Conservation (phyloP, 2,113 vertebrate genomes). For the Ammodytes dubius region DNA sequence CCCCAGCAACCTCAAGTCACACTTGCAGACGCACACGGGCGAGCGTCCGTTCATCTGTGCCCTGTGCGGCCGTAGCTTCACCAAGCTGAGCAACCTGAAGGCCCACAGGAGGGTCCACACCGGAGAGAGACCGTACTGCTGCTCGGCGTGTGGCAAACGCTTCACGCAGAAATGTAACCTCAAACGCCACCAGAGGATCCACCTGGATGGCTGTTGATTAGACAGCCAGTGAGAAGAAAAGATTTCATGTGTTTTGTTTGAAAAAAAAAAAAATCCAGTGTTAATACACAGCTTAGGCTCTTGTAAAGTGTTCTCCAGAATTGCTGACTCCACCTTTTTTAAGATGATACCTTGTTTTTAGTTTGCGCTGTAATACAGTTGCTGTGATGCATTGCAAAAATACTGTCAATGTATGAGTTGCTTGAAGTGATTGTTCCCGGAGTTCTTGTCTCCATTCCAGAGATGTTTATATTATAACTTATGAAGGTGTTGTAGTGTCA, state of each 20-base stretch:
- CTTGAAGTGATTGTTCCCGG: constrained; percentile 28
- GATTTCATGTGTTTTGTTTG: constrained; percentile 14
- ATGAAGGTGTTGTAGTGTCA: constrained; percentile 17
- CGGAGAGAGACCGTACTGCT: constrained; percentile 85
- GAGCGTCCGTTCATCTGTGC: constrained; percentile 86
- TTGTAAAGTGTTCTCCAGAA: too few relatives aligned
- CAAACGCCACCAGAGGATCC: constrained; percentile 86
- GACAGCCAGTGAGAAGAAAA: not conserved
- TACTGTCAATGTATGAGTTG: constrained; percentile 14
- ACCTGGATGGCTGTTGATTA: constrained; percentile 67
- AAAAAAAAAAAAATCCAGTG: not conserved
- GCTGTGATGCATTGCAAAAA: constrained; percentile 2
- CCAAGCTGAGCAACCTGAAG: constrained; percentile 86
- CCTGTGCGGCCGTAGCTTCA: constrained; percentile 86
- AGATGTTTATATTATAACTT: not conserved
- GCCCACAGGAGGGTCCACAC: constrained; percentile 86
- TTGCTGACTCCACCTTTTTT: too few relatives aligned
- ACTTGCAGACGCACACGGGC: constrained; percentile 81
- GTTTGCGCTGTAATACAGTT: not conserved
- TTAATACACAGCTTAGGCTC: not conserved
- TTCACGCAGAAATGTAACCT: constrained; percentile 87
- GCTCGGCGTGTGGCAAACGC: constrained; percentile 85
- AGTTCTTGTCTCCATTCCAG: constrained; percentile 46
- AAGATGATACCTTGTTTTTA: not conserved
- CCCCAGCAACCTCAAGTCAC: constrained; percentile 83